These are phyloP conservation scores for Coronaproctus castanopsis DNA, from an alignment of 2,888 invertebrate species.

Conservation along the genomic window DNA sequence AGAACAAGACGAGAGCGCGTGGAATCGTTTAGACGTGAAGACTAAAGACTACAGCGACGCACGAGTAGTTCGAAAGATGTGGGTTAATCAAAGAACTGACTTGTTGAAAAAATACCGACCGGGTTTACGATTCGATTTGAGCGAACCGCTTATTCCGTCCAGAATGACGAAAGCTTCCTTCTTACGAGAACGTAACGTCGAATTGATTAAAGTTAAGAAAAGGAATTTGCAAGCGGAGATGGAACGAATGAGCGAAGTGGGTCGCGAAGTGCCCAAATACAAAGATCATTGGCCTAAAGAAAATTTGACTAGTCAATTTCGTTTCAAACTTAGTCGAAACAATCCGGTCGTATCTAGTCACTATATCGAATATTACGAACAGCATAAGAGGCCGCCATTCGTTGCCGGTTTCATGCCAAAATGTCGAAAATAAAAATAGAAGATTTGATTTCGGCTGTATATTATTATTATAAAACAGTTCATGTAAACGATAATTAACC, in stretches of 20 bases:
- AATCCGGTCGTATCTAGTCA: not conserved
- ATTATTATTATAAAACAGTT: too few relatives aligned
- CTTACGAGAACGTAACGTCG: not conserved
- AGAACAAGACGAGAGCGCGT: too few relatives aligned
- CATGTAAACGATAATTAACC: too few relatives aligned
- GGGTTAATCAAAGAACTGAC: not conserved
- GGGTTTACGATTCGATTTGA: not conserved
- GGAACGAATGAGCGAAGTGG: not conserved
- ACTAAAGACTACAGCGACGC: too few relatives aligned
- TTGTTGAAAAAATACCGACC: not conserved
- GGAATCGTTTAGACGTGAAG: too few relatives aligned
- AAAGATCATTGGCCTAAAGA: not conserved
- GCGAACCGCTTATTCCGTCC: not conserved
- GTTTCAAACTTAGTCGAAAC: not conserved
- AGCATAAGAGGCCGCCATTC: not conserved
- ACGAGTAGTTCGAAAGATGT: not conserved
- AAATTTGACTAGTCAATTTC: not conserved
- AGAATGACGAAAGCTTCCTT: not conserved
- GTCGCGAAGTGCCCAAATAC: not conserved
- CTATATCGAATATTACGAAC: not conserved
- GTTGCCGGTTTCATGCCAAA: too few relatives aligned
- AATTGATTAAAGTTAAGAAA: not conserved
- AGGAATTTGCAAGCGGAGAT: not conserved
- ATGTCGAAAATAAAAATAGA: too few relatives aligned
- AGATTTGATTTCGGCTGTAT: too few relatives aligned